phyloP scores from a whole-genome alignment of 2,888 invertebrate species.

The Drosophila atroscutellata region DNA sequence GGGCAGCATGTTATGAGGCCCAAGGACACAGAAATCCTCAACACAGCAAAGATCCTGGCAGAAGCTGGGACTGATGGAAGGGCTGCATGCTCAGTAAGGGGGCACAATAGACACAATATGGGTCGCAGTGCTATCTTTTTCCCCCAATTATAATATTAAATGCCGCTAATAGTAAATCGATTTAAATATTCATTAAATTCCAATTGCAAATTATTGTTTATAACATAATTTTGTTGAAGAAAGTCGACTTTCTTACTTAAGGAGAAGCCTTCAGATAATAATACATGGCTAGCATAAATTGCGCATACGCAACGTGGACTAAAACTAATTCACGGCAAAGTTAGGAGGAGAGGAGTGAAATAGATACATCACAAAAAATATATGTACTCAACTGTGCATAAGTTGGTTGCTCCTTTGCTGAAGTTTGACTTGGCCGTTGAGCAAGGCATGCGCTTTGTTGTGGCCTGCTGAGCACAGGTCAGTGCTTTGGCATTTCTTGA shows the following conservation, averaged over 20 bases:
- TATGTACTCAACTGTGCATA: slow-evolving; percentile 31
- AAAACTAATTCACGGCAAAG: slow-evolving; percentile 11
- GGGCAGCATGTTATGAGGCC: too few relatives aligned
- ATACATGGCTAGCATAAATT: slow-evolving; percentile 8
- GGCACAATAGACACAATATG: too few relatives aligned
- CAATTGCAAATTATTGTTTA: not conserved
- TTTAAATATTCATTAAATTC: not conserved
- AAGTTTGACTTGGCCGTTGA: slow-evolving; percentile 26
- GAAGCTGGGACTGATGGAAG: too few relatives aligned
- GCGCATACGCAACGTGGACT: slow-evolving; percentile 22
- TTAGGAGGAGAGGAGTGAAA: not conserved
- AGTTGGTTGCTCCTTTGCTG: slow-evolving; percentile 30
- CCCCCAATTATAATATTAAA: too few relatives aligned
- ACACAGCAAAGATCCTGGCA: too few relatives aligned
- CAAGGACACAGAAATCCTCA: too few relatives aligned
- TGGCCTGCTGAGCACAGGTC: slow-evolving; percentile 46
- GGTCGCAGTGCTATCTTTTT: too few relatives aligned
- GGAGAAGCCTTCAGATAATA: not conserved
- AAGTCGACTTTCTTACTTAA: not conserved
- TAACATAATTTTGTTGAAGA: too few relatives aligned
- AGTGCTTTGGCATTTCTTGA: slow-evolving; percentile 48
- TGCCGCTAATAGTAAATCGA: too few relatives aligned
- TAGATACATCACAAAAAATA: not conserved
- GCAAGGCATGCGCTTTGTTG: slow-evolving; percentile 64
- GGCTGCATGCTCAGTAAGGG: too few relatives aligned